These are phyloP conservation scores for Ceyx cyanopectus DNA, from an alignment of 2,113 vertebrate genomes.

Conservation along the genomic window DNA sequence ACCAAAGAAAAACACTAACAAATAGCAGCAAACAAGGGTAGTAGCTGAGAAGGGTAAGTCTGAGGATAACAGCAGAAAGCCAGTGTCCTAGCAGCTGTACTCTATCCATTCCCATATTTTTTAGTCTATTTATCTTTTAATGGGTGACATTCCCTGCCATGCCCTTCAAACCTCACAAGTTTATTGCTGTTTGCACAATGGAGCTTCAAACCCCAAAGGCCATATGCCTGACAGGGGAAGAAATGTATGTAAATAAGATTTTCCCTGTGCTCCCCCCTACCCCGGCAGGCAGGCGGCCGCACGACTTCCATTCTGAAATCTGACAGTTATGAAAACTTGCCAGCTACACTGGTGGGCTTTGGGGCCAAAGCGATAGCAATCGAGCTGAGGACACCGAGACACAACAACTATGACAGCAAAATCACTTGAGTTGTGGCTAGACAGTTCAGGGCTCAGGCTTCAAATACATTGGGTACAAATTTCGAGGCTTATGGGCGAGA, in stretches of 20 bases:
- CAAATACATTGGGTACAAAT: not conserved
- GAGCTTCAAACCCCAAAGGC: not conserved
- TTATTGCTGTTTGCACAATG: constrained; percentile 5
- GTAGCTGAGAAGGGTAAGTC: not conserved
- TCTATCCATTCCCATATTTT: not conserved
- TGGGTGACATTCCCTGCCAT: not conserved
- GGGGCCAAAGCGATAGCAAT: not conserved
- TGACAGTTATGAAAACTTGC: not conserved
- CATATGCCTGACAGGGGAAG: not conserved
- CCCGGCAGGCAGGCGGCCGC: not conserved
- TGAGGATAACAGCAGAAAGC: not conserved
- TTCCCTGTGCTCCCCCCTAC: not conserved
- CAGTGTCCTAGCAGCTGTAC: not conserved
- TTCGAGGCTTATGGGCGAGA: not conserved
- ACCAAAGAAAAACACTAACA: not conserved
- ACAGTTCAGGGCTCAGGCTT: not conserved
- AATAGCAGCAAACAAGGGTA: not conserved
- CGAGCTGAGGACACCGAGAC: not conserved
- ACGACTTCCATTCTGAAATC: not conserved
- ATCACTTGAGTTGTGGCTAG: not conserved
- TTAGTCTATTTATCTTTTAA: constrained; percentile 4
- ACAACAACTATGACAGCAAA: not conserved
- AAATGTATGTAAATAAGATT: not conserved
- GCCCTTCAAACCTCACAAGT: not conserved
- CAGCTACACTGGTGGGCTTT: not conserved